Base-by-base conservation (phyloP, 35 echinoderm and acorn worm genomes). In the Lytechinus variegatus region DNA sequence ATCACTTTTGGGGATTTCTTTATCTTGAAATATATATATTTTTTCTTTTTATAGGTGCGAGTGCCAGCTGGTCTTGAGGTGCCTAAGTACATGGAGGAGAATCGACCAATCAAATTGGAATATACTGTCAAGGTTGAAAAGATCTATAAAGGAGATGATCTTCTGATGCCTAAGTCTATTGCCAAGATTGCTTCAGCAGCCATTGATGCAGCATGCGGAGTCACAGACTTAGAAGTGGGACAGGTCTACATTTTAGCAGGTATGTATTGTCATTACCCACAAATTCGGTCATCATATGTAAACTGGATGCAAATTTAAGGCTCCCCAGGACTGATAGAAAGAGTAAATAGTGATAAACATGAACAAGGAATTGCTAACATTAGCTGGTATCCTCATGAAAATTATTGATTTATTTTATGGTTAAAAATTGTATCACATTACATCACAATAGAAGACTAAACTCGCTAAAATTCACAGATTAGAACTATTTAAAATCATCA, bases 71-170 rank as follows among this genome's bases (percentile, higher is more conserved):
- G 92, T 27, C 27, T 93, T 57, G 14, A 93, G 8, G 21, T 24
- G 0, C 92, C 92, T 3, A 9, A 53, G 92, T 93, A 93, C 54
- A 93, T 93, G 92, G 92, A 93, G 13, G 92, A 93, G 54, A 93
- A 89, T 12, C 61, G 96, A 14, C 96, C 96, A 94, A 95, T 96
- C 92, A 94, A 96, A 60, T 56, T 96, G 86, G 96, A 96, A 86
- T 98, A 98, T 87, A 96, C 94, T 11, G 61, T 98, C 27, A 97
- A 98, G 29, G 94, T 98, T 10, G 97, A 98, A 27, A 98, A 98
- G 79, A 94, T 98, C 27, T 98, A 96, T 92, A 98, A 98, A 90
- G 96, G 96, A 6, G 95, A 98, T 89, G 87, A 95, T 61, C 53
- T 98, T 5, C 10, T 94, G 86, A 93, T 92, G 72, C 61, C 91